A percentile compares a stretch with the other conserved stretches of the same genome.
Evolutionary conservation across 2,113 vertebrate genomes (phyloP).

Genomic region (Suricata suricatta): DNA sequence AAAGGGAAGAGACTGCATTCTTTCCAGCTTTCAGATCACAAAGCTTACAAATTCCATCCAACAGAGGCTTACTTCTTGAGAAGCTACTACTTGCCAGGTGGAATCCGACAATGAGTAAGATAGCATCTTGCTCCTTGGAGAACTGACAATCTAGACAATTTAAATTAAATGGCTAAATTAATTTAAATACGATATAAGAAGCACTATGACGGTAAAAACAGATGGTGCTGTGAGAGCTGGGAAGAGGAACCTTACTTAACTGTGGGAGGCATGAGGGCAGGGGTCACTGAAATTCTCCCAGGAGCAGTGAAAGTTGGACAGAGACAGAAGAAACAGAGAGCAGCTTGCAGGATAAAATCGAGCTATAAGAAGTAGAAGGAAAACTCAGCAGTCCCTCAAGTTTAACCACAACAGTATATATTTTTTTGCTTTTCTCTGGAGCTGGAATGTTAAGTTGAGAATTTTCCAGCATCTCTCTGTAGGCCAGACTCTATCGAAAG

Average conservation of each 20-base stretch:
- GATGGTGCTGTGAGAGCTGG: slow-evolving; percentile 44
- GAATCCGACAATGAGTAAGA: slow-evolving; percentile 63
- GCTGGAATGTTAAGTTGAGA: slow-evolving; percentile 23
- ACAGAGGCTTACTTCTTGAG: not conserved
- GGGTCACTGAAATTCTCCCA: slow-evolving; percentile 35
- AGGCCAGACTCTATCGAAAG: slow-evolving; percentile 69
- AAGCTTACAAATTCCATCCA: not conserved
- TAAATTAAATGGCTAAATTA: slow-evolving; percentile 75
- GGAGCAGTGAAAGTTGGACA: slow-evolving; percentile 31
- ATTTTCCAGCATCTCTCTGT: slow-evolving; percentile 63
- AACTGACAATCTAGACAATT: slow-evolving; percentile 78
- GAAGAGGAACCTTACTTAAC: slow-evolving; percentile 59
- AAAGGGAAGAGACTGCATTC: not conserved
- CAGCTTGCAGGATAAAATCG: not conserved
- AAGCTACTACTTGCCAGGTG: slow-evolving; percentile 54
- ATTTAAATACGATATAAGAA: slow-evolving; percentile 71
- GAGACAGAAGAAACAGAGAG: not conserved
- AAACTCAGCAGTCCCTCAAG: not conserved
- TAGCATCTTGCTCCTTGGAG: slow-evolving; percentile 77
- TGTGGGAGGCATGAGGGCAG: slow-evolving; percentile 47
- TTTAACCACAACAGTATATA: not conserved
- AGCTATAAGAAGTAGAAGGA: not conserved
- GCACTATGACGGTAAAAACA: slow-evolving; percentile 53
- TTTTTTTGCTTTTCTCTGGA: not conserved
- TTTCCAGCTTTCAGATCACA: not conserved